phyloP scores from a whole-genome alignment of 1,140 invertebrate species.

The Cyphomyrmex costatus region DNA sequence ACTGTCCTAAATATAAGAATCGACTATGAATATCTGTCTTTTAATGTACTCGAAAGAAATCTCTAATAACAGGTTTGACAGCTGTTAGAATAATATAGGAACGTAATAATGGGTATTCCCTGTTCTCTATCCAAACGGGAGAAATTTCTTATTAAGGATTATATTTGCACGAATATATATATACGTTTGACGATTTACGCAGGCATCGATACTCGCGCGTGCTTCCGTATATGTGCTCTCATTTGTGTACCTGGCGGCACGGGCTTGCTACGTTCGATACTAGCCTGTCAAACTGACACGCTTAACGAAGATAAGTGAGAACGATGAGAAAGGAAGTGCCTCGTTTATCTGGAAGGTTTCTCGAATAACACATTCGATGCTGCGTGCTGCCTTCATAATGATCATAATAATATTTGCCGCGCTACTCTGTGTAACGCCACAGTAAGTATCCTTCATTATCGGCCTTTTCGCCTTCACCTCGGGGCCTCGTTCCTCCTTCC shows the following conservation, averaged over 20 bases:
- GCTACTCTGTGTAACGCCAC: slow-evolving; percentile 51
- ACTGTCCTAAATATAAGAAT: no score
- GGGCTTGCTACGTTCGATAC: slow-evolving; percentile 52
- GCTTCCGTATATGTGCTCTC: slow-evolving; percentile 45
- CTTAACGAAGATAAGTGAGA: slow-evolving; percentile 65
- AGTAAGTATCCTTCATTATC: slow-evolving; percentile 62
- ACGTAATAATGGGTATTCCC: background rate
- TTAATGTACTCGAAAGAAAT: background rate
- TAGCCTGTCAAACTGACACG: slow-evolving; percentile 61
- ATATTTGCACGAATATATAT: background rate
- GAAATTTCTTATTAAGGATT: slow-evolving; percentile 14
- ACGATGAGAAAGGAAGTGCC: slow-evolving; percentile 62
- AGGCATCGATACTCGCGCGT: slow-evolving; percentile 41
- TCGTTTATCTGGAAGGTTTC: slow-evolving; percentile 62
- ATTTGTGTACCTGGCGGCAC: slow-evolving; percentile 57
- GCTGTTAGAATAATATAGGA: background rate
- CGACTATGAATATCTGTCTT: no score
- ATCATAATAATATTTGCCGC: slow-evolving; percentile 64
- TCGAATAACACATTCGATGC: slow-evolving; percentile 62
- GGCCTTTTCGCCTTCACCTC: slow-evolving; percentile 66
- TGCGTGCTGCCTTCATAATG: slow-evolving; percentile 55
- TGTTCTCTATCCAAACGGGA: background rate
- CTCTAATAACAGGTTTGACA: background rate
- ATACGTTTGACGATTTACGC: background rate
- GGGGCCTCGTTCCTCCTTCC: slow-evolving; percentile 48